Percentiles rank a stretch among this genome's conserved stretches.
phyloP scores from a whole-genome alignment of 2,113 vertebrate genomes.

The Oreotrochilus melanogaster region DNA sequence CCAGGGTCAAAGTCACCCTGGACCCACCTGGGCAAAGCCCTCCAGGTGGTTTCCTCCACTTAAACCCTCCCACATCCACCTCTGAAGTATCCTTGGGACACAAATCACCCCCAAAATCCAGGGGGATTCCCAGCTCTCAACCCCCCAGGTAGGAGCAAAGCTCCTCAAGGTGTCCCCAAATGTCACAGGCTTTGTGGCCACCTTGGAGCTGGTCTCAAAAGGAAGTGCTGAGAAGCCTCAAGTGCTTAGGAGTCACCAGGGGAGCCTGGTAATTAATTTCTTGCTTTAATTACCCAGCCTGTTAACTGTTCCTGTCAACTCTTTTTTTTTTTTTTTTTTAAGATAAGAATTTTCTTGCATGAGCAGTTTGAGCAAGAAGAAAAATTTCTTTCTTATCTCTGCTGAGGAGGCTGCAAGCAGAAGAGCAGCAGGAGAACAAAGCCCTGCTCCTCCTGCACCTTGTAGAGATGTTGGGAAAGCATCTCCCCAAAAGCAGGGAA shows the following conservation, averaged over 20 bases:
- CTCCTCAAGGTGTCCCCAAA: not conserved
- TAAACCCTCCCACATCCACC: no score
- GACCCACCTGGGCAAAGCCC: fast-evolving
- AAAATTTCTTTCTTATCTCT: not conserved
- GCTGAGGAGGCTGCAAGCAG: not conserved
- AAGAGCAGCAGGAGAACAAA: not conserved
- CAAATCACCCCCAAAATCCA: not conserved
- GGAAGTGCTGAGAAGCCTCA: not conserved
- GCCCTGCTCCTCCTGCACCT: not conserved
- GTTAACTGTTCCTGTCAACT: not conserved
- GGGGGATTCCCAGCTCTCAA: not conserved
- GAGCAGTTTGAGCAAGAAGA: not conserved
- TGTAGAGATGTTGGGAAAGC: not conserved
- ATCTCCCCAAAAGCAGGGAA: not conserved
- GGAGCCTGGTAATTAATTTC: constrained; percentile 41
- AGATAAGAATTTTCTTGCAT: constrained; percentile 2
- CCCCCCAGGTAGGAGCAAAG: fast-evolving
- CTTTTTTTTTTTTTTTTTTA: constrained; percentile 14
- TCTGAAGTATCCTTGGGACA: not conserved
- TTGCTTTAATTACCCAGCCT: constrained; percentile 28
- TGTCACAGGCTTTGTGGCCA: not conserved
- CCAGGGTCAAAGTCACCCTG: fast-evolving
- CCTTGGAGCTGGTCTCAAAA: not conserved
- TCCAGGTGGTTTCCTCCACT: not conserved
- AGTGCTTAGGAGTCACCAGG: constrained; percentile 21